Evolutionary conservation across 2,113 vertebrate species (phyloP).

Genomic region (Nycticryphes semicollaris): DNA sequence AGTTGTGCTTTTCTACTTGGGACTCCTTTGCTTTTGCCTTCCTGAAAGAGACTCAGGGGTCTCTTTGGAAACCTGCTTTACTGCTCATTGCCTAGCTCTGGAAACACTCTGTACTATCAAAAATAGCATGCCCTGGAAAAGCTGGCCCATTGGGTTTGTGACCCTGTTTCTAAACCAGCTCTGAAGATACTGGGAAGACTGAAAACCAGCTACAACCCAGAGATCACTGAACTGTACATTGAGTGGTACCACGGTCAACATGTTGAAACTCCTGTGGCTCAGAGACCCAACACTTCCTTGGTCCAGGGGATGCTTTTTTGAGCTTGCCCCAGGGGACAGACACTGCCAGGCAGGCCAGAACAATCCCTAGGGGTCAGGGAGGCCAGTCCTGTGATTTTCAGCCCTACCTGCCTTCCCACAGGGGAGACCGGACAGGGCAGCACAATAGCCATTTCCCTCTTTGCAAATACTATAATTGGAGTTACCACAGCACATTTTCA

Average conservation of each 20-base stretch:
- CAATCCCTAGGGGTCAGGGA: background rate
- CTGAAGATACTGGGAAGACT: background rate
- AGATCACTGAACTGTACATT: background rate
- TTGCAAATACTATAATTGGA: conserved; percentile 23
- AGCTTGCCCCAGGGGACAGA: background rate
- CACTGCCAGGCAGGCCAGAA: background rate
- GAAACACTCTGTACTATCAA: background rate
- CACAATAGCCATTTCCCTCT: conserved; percentile 52
- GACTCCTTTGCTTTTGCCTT: background rate
- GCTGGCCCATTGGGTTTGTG: background rate
- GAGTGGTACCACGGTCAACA: fast-evolving
- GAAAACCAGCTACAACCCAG: background rate
- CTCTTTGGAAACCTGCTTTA: background rate
- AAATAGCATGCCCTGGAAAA: conserved; percentile 1
- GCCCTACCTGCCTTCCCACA: background rate
- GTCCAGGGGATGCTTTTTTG: background rate
- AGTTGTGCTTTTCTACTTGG: background rate
- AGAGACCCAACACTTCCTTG: background rate
- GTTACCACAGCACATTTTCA: background rate
- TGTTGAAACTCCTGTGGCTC: background rate
- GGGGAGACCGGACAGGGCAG: conserved; percentile 11
- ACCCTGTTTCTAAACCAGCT: background rate
- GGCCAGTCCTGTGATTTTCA: background rate
- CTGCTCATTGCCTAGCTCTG: background rate
- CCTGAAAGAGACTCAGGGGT: background rate